phyloP scores from a whole-genome alignment of 2,888 invertebrate species.

The Schrankia costaestrigalis region DNA sequence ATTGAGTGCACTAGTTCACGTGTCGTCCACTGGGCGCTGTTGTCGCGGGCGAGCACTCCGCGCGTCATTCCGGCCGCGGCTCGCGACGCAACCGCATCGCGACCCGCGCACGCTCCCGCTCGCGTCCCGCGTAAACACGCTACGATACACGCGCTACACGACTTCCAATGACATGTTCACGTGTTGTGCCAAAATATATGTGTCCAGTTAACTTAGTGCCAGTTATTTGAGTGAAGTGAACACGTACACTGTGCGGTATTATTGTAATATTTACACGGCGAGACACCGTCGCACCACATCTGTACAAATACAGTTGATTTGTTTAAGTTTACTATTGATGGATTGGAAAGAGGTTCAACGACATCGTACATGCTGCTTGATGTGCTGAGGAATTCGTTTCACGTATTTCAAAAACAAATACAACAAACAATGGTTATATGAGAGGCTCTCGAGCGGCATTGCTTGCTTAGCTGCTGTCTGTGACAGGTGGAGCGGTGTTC shows the following conservation, averaged over 20 bases:
- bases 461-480: slow-evolving; percentile 70
- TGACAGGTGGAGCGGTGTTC: slow-evolving; percentile 60
- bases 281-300: slow-evolving; percentile 51
- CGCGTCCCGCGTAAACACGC: slow-evolving; percentile 49
- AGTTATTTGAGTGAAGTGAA: slow-evolving; percentile 58
- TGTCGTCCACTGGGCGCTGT: slow-evolving; percentile 45
- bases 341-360: slow-evolving; percentile 66
- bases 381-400: slow-evolving; percentile 70
- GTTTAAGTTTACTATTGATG: slow-evolving; percentile 69
- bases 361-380: slow-evolving; percentile 55
- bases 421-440: slow-evolving; percentile 68
- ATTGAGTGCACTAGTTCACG: slow-evolving; percentile 54
- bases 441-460: slow-evolving; percentile 52
- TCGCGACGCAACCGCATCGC: slow-evolving; percentile 62
- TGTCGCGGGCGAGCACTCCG: slow-evolving; percentile 42
- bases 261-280: slow-evolving; percentile 40
- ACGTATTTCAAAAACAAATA: slow-evolving; percentile 72
- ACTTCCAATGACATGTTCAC: slow-evolving; percentile 39
- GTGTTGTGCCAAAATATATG: slow-evolving; percentile 61
- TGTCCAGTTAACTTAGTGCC: slow-evolving; percentile 55
- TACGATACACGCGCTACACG: slow-evolving; percentile 39
- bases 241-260: slow-evolving; percentile 35
- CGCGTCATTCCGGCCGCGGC: slow-evolving; percentile 78
- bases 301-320: slow-evolving; percentile 66
- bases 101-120: slow-evolving; percentile 43